Evolutionary conservation across 2,797 vertebrate species (phyloP).

Genomic region (Catamblyrhynchus diadema): DNA sequence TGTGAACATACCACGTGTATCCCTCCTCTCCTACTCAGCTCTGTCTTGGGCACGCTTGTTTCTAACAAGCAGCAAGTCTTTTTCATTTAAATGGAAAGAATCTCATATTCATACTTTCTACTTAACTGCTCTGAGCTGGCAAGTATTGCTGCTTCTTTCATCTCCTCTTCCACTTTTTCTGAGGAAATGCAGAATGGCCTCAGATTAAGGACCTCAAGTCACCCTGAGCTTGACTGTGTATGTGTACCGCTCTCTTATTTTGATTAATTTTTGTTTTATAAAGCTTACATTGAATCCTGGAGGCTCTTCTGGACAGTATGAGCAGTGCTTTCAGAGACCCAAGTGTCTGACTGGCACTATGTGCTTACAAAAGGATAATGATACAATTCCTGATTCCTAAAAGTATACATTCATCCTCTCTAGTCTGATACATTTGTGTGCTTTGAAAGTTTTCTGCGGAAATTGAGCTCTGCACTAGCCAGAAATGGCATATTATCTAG

Average conservation of each 20-base stretch:
- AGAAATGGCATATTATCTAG: not conserved
- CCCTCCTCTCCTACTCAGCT: not conserved
- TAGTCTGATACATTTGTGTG: not conserved
- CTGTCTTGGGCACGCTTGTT: not conserved
- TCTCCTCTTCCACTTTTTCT: not conserved
- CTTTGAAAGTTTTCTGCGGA: not conserved
- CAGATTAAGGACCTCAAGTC: not conserved
- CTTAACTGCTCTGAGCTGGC: not conserved
- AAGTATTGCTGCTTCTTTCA: not conserved
- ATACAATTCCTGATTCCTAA: not conserved
- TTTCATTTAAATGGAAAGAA: not conserved
- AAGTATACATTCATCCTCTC: not conserved
- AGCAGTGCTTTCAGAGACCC: not conserved
- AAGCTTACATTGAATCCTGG: not conserved
- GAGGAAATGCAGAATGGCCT: not conserved
- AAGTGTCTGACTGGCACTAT: not conserved
- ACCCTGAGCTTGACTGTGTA: not conserved
- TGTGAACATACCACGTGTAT: not conserved
- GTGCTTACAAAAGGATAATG: not conserved
- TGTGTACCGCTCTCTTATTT: not conserved
- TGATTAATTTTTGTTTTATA: not conserved
- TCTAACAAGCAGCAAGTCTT: not conserved
- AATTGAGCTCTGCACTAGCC: not conserved
- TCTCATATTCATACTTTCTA: not conserved
- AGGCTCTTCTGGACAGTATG: not conserved